These are phyloP conservation scores for Nasonia giraulti DNA, from an alignment of 1,140 invertebrate species.

Conservation along the genomic window DNA sequence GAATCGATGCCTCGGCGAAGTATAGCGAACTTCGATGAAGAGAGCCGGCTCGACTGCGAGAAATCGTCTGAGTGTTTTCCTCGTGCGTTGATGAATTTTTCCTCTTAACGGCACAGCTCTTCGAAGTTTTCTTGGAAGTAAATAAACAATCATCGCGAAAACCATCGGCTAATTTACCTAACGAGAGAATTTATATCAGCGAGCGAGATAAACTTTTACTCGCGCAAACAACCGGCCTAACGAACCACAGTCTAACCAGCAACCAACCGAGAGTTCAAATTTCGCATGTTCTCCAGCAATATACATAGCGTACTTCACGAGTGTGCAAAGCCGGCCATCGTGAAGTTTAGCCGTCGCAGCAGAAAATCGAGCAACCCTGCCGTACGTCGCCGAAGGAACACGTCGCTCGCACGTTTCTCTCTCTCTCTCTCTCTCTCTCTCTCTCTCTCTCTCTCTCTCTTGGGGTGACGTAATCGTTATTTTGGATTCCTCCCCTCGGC, in stretches of 20 bases:
- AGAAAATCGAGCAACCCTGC: not conserved
- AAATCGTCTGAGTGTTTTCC: no score
- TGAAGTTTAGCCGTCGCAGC: slow-evolving; percentile 8
- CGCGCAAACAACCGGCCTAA: not conserved
- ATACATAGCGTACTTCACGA: slow-evolving; percentile 4
- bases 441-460: not conserved
- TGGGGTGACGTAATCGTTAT: slow-evolving; percentile 35
- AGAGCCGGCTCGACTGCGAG: no score
- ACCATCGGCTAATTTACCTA: not conserved
- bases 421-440: not conserved
- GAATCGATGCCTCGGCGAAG: not conserved
- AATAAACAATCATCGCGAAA: not conserved
- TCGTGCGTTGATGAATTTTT: no score
- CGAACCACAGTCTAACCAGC: not conserved
- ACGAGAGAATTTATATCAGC: not conserved
- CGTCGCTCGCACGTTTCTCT: not conserved
- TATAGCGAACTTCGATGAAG: no score
- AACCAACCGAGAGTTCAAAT: not conserved
- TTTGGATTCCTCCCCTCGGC: slow-evolving; percentile 9
- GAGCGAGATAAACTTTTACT: not conserved
- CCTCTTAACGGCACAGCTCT: no score
- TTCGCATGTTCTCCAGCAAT: slow-evolving; percentile 16
- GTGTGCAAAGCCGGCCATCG: slow-evolving; percentile 3
- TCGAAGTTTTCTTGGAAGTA: no score
- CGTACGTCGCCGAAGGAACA: not conserved